phyloP scores from a whole-genome alignment of 2,888 invertebrate species.

The Coronaproctus castanopsis region DNA sequence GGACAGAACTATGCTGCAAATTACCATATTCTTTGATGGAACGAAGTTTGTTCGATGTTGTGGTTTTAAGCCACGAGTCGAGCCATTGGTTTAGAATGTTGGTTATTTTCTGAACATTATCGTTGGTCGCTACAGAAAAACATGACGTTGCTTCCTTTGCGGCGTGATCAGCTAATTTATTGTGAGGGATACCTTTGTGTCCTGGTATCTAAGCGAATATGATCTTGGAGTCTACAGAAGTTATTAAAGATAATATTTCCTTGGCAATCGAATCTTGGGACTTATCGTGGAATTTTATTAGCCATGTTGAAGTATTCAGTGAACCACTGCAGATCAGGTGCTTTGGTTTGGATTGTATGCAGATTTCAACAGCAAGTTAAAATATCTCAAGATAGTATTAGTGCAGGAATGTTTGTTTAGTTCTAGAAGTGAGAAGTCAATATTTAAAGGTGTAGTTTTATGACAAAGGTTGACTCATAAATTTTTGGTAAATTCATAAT shows the following conservation, averaged over 20 bases:
- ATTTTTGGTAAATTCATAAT: not conserved
- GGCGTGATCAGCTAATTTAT: not conserved
- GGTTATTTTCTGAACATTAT: too few relatives aligned
- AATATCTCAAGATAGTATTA: not conserved
- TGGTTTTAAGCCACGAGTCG: not conserved
- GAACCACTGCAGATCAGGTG: not conserved
- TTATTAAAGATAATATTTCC: not conserved
- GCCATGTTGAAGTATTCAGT: not conserved
- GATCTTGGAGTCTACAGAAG: not conserved
- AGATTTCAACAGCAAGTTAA: not conserved
- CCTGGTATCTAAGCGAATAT: not conserved
- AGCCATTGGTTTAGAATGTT: too few relatives aligned
- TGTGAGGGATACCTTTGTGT: not conserved
- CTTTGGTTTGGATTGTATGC: not conserved
- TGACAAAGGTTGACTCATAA: not conserved
- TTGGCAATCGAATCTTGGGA: not conserved
- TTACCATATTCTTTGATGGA: not conserved
- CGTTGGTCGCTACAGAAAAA: too few relatives aligned
- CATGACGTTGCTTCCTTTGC: too few relatives aligned
- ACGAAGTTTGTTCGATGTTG: not conserved
- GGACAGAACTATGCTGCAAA: not conserved
- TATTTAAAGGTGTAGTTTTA: not conserved
- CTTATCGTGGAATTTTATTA: not conserved
- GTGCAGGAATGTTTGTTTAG: not conserved
- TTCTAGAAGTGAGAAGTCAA: not conserved